A percentile compares a stretch with the other conserved stretches of the same genome.
Evolutionary conservation across 2,888 invertebrate genomes (phyloP).

Genomic region (Andrena flavipes): DNA sequence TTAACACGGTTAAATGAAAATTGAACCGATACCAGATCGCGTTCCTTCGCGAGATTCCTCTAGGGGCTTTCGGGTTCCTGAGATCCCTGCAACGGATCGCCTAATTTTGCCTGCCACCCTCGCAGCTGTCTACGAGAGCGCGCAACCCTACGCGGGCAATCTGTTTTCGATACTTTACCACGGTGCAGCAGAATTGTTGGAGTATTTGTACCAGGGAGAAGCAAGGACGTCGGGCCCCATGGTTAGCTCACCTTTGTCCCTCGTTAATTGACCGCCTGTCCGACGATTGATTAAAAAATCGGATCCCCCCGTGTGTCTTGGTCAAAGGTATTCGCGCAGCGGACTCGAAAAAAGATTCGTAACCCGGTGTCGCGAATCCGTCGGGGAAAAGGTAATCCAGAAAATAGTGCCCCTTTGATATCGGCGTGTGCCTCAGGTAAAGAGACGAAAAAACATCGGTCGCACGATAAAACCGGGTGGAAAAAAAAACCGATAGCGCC

Average conservation of each 20-base stretch:
- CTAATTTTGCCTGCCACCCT: too few relatives aligned
- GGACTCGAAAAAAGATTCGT: constrained; percentile 24
- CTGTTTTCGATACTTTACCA: too few relatives aligned
- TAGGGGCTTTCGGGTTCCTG: neutral
- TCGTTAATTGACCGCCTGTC: neutral
- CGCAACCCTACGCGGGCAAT: too few relatives aligned
- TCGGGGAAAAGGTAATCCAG: constrained; percentile 36
- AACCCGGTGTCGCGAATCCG: neutral
- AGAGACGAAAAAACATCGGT: constrained; percentile 22
- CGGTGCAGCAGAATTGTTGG: too few relatives aligned
- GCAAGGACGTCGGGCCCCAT: neutral
- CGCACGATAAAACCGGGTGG: constrained; percentile 31
- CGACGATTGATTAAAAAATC: constrained; percentile 20
- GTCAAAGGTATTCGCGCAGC: constrained; percentile 28
- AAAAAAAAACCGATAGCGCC: neutral
- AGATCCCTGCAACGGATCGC: neutral
- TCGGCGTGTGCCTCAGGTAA: constrained; percentile 10
- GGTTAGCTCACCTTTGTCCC: neutral
- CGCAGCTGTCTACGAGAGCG: too few relatives aligned
- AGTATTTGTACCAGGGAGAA: neutral
- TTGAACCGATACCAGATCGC: constrained; percentile 18
- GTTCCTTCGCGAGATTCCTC: neutral
- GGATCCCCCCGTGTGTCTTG: neutral
- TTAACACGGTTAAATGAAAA: constrained; percentile 37
- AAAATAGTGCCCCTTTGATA: constrained; percentile 53